Evolutionary conservation across 2,113 vertebrate species (phyloP), one percentile per base, ranked within the genome.

Genomic region (Ancistrus triradiatus): DNA sequence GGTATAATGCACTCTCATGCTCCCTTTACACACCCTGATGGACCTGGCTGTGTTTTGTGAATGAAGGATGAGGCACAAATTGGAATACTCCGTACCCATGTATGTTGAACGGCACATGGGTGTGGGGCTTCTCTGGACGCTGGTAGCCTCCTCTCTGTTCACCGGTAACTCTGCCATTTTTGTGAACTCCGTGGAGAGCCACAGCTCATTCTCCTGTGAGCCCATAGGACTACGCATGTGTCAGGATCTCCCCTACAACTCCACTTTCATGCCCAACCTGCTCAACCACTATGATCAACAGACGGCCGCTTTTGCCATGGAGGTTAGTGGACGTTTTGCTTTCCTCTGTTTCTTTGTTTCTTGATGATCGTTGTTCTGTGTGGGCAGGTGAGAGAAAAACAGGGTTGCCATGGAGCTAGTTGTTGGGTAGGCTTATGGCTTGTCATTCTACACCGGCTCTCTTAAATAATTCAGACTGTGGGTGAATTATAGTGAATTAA

Each of bases 261-360:
- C 81, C 80, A 98, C 95, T 75, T 99, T 98, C 66, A 99, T 98
- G 95, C 96, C 95, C 80, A 99, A 99, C 83, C 89, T 97, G 61
- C 90, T 99, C 66, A 95, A 96, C 69, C 96, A 99, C 82, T 99
- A 99, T 1, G 95, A 99, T 85, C 96, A 99, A 80, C 93, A 97
- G 67, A 97, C 94, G 0, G 96, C 96, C 25, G 94, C 95, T 2
- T 79, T 97, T 27, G 95, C 96, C 3, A 99, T 98, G 95, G 96
- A 99, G 94, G 95, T 99, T 91, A 81, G 74, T 25, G 31, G 27
- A 3, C 10, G 3, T 31, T 50, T 18, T 25, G 14, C n/a, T 24
- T 59, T 31, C 11, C 5, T 47, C 24, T 63, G 15, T 49, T 10
- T 7, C 28, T 43, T 9, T 25, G 42, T 40, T 50, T 57, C 24